Base-by-base conservation (phyloP, 2,888 invertebrate species). In the Lasioglossum pauxillum region DNA sequence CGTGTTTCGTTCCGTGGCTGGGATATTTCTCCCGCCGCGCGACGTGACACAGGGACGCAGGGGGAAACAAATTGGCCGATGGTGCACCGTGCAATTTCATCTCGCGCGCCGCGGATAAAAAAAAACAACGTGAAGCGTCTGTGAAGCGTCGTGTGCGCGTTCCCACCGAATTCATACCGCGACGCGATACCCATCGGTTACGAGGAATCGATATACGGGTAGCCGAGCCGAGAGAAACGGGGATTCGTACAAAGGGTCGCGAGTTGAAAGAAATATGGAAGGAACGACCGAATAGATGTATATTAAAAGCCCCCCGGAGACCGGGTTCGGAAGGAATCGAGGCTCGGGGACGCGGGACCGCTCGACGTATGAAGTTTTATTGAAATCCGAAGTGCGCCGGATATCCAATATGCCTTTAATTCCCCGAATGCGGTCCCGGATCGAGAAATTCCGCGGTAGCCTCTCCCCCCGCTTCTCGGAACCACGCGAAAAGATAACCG, bases 81-180 rank as follows among this genome's bases (percentile, higher is more conserved):
- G 64, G 64, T 64, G 16, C 60, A 64, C 60, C 60, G 5, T 64
- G 60, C 64, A 64, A 64, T 64, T 64, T 64, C 64, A 64, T 64
- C 14, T 31, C 16, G 31, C 27, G 7, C 64, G 23, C 53, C 64
- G 14, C 64, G 31, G 31, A 64, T 64, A 12, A 31, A 31, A 31
- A 31, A 27, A 31, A 64, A 64, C 27, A 27, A 27, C 60, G 27
- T 16, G 0, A 60, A 60, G 27, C n/a, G 60, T 12, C 60, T 60
- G 60, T 5, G 23, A 60, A 60, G 27, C 16, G 16, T 27, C 64
- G 31, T 10, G n/a, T n/a, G 10, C 64, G 16, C 31, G 31, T 27
- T 27, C 27, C 60, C 60, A 60, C 60, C 27, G 27, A 14, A 53
- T 8, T 8, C 23, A 8, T 49, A 19, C 49, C 49, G 60, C 60